Evolutionary conservation across 2,113 vertebrate genomes (phyloP), one percentile per base, ranked within the genome.

Genomic region (Labeo catla): DNA sequence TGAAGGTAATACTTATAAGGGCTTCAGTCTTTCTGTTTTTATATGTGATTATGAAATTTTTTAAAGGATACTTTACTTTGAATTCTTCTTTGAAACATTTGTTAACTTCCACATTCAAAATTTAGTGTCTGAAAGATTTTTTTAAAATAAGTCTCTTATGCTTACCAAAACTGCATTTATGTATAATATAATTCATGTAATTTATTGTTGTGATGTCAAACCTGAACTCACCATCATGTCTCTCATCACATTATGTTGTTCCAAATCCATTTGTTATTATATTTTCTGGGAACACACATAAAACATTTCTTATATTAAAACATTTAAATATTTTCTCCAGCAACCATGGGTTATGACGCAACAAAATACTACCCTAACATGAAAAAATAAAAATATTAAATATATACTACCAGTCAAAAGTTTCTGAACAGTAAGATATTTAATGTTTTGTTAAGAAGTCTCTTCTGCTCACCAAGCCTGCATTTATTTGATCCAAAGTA

Each of bases 1-100:
- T 82, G 6, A 39, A 70, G 63, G 36, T 70, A 81, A 6, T 77
- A 77, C 54, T 28, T 54, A 52, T 77, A 13, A 45, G 73, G n/a
- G 45, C 43, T 50, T 49, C 21, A 50, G 28, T 34, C 23, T 16
- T 28, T 47, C 12, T 52, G 23, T 50, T 8, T 52, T 77, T 54
- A 23, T 47, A 8, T 81, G 13, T 49, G n/a, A 34, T 66, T 66
- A 66, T 34, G n/a, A 2, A 4, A 66, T 2, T 10, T 61, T n/a
- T 63, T 63, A 13, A 19, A 34, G 57, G n/a, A 15, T 34, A 23
- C 6, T 49, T 65, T 7, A 15, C 21, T 61, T 65, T 23, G 4
- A 59, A n/a, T n/a, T 43, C 36, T 80, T 80, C 36, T 12, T 13
- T n/a, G n/a, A 43, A 43, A 59, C 34, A 9, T 0, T 43, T 72